Evolutionary conservation across 2,797 vertebrate genomes (phyloP), one percentile per base, ranked within the genome.

Genomic region (Ceryle rudis): DNA sequence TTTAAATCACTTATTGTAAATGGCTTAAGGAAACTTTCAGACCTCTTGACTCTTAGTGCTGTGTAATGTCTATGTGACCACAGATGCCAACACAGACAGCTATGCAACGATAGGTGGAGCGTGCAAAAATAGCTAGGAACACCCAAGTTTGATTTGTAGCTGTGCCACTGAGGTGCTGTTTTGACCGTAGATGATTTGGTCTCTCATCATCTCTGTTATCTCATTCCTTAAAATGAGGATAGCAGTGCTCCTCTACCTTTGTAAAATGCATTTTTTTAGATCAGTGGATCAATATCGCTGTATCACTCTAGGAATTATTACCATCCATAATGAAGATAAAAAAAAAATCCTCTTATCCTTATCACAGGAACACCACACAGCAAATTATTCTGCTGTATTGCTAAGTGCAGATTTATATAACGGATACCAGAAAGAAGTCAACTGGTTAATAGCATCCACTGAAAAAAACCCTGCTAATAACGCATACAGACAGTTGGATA

Each of bases 1-100:
- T 97, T 96, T 94, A 95, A 94, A 95, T 95, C 96, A 94, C 90
- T 95, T 86, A 90, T 74, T 95, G 93, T 95, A 80, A 93, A 89
- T 1, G 49, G 91, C 92, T 97, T 96, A 95, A 90, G 88, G 94
- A 93, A 96, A 94, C 67, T 95, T 95, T 90, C 92, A 70, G 96
- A 80, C 90, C 74, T 94, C 67, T 91, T 82, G 93, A 90, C 78
- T 95, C 57, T 23, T 44, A 67, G 80, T 41, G 6, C 90, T 93
- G 0, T 70, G 73, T 69, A 81, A 73, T 33, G 71, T 46, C 80
- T 90, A 33, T 47, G 7, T 33, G 81, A n/a, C 91, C 74, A 33
- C 61, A 64, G 77, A 88, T 85, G 41, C 88, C 71, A 89, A 19
- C 60, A 52, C 66, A 81, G 62, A 5, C 66, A 73, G 64, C 37